Percentiles rank a stretch among this genome's conserved stretches.
Evolutionary conservation across 2,797 vertebrate genomes (phyloP).

Genomic region (Pipistrellus pipistrellus): DNA sequence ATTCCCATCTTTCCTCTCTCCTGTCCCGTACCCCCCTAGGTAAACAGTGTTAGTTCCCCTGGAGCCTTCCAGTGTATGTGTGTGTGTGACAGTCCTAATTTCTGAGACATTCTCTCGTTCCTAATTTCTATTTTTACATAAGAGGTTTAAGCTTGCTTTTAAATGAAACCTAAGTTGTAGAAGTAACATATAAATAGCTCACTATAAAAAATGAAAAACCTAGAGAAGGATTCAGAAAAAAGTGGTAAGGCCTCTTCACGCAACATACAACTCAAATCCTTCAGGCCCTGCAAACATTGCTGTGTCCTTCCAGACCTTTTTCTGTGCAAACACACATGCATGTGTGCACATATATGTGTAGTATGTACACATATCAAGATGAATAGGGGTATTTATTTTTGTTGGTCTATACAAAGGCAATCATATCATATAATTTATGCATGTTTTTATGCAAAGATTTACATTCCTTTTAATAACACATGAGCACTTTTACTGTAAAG

Average conservation of each 20-base stretch:
- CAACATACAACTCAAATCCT: neutral
- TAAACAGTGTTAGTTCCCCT: neutral
- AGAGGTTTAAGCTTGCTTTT: neutral
- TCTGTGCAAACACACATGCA: neutral
- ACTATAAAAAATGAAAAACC: neutral
- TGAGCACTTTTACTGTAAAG: neutral
- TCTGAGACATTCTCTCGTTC: neutral
- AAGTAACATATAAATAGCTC: neutral
- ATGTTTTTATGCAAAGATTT: neutral
- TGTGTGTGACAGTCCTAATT: too few relatives aligned
- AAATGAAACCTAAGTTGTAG: neutral
- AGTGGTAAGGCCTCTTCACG: neutral
- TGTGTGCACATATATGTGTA: neutral
- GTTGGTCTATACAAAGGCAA: neutral
- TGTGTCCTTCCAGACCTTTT: neutral
- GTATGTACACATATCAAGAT: neutral
- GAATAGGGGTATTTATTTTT: neutral
- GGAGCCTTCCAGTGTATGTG: neutral
- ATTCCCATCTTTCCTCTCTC: neutral
- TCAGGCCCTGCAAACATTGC: neutral
- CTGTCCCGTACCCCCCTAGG: fast-evolving
- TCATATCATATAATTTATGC: neutral
- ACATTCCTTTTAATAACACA: neutral
- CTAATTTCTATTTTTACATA: neutral
- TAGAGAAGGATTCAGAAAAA: neutral